A percentile compares a stretch with the other conserved stretches of the same genome.
Evolutionary conservation across 1,140 invertebrate species (phyloP).

Genomic region (Anagrus nilaparvatae): DNA sequence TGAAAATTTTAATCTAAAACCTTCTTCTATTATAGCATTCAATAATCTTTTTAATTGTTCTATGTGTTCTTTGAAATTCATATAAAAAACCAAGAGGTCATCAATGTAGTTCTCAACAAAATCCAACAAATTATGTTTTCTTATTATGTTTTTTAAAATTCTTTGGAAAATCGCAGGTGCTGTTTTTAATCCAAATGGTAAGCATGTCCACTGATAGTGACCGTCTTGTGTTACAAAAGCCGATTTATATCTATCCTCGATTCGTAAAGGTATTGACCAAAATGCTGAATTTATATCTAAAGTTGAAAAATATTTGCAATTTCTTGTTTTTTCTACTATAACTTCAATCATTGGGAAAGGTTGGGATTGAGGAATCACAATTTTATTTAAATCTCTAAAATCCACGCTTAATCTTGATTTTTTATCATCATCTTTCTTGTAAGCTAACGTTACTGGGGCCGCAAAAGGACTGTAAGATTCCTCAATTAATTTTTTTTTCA

Average conservation of each 20-base stretch:
- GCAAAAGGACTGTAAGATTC: background rate
- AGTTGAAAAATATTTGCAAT: slow-evolving; percentile 15
- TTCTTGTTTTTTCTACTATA: no score
- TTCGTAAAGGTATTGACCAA: slow-evolving; percentile 17
- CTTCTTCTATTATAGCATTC: slow-evolving; percentile 6
- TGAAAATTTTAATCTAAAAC: slow-evolving; percentile 6
- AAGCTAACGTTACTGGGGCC: background rate
- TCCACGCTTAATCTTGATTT: no score
- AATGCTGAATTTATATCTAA: slow-evolving; percentile 22
- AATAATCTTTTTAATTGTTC: slow-evolving; percentile 5
- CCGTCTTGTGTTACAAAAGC: slow-evolving; percentile 17
- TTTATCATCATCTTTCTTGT: background rate
- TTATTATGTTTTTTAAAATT: slow-evolving; percentile 22
- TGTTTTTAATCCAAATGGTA: slow-evolving; percentile 17
- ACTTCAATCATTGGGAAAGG: no score
- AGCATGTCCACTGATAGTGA: no score
- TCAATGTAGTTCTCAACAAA: slow-evolving; percentile 17
- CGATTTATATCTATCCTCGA: slow-evolving; percentile 18
- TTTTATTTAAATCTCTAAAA: background rate
- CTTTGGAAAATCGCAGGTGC: slow-evolving; percentile 8
- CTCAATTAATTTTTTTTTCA: background rate
- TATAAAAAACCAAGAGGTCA: no score
- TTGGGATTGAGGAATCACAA: slow-evolving; percentile 2
- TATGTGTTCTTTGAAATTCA: slow-evolving; percentile 17
- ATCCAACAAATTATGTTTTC: slow-evolving; percentile 21